These are phyloP conservation scores for Nemotelus nigrinus DNA, from an alignment of 2,888 invertebrate genomes.

Conservation along the genomic window DNA sequence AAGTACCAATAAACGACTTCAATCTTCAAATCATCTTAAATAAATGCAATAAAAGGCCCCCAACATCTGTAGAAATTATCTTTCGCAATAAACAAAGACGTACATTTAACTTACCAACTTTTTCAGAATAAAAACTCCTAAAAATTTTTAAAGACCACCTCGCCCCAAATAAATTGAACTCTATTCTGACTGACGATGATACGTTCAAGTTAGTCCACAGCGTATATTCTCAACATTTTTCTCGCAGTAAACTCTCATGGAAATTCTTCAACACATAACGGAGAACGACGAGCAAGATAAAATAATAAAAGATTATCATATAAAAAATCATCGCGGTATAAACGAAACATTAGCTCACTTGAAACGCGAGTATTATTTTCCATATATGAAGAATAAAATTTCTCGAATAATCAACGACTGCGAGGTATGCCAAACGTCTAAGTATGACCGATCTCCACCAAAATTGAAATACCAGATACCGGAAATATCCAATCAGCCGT, in stretches of 20 bases:
- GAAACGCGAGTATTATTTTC: background rate
- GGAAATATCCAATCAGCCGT: background rate
- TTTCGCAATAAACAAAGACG: too few relatives aligned
- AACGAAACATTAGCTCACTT: background rate
- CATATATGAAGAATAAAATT: constrained; percentile 40
- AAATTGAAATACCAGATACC: constrained; percentile 30
- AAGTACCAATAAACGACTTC: too few relatives aligned
- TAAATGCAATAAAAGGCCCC: too few relatives aligned
- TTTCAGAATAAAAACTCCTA: too few relatives aligned
- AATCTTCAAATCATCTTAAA: too few relatives aligned
- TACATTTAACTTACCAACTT: too few relatives aligned
- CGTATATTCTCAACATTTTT: constrained; percentile 38
- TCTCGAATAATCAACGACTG: background rate
- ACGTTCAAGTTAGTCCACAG: too few relatives aligned
- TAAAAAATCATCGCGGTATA: constrained; percentile 43
- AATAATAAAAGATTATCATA: constrained; percentile 43
- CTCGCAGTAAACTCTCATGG: constrained; percentile 2
- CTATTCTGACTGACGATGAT: too few relatives aligned
- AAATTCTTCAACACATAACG: constrained; percentile 23
- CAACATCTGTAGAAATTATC: too few relatives aligned
- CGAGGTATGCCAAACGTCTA: constrained; percentile 14
- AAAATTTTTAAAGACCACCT: too few relatives aligned
- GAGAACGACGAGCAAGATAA: constrained; percentile 43
- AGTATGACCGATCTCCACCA: too few relatives aligned
- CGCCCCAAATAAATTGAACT: too few relatives aligned